Evolutionary conservation across 2,113 vertebrate species (phyloP), one percentile per base, ranked within the genome.

Genomic region (Brachyhypopomus gauderio): DNA sequence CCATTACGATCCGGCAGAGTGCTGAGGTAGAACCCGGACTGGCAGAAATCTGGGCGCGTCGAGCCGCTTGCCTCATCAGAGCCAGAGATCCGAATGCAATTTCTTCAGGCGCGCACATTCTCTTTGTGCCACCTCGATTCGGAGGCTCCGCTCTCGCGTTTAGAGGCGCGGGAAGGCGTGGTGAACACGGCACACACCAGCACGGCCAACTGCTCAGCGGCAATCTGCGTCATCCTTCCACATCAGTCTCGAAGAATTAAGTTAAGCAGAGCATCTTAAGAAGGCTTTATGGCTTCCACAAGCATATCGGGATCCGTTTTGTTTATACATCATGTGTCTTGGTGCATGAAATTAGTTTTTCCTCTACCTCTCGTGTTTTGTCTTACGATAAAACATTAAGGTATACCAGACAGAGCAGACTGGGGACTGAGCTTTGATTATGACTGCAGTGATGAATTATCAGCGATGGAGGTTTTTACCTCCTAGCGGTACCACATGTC

Each of bases 341-440:
- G 87, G 85, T 88, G 88, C 88, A 88, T 89, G 88, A 88, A 89
- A 89, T 89, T 86, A 82, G 86, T 88, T 88, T 85, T 83, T 81
- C 64, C 74, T 77, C 56, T 52, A 3, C 52, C 56, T 72, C 77
- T 66, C 67, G 41, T 84, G 81, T 86, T 86, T 87, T 79, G 80
- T 71, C 72, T 88, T 78, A 84, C 82, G 82, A 74, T 87, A 79
- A 83, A 84, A 78, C 64, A 75, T 71, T 30, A 36, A 76, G 60
- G 75, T 85, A 77, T 83, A 77, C 82, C 27, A 17, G 58, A 62
- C 70, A 34, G 52, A 70, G 52, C 62, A 34, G 25, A 11, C 34
- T 27, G 80, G 52, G 48, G 70, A 48, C 58, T 48, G 25, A 77
- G 75, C 56, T 58, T 75, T 80, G 70, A 74, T 83, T 77, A 72